phyloP scores from a whole-genome alignment of 2,888 invertebrate genomes.

The Barypeithes pellucidus region DNA sequence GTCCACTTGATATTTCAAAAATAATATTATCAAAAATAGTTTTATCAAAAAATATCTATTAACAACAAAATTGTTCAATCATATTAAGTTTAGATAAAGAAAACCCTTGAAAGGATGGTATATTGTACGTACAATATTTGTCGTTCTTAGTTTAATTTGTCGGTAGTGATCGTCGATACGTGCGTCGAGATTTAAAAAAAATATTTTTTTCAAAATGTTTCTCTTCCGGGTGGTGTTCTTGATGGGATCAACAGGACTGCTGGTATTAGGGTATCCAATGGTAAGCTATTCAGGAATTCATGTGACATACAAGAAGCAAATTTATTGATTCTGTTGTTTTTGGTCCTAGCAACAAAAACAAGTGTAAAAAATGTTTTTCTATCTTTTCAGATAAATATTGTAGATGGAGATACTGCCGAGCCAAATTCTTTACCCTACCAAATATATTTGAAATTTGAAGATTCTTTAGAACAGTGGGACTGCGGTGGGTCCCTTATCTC shows the following conservation, averaged over 20 bases:
- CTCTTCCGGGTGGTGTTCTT: background rate
- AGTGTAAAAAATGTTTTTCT: too few relatives aligned
- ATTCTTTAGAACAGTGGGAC: slow-evolving; percentile 7
- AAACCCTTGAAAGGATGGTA: background rate
- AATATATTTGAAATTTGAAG: slow-evolving; percentile 4
- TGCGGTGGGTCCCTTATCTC: slow-evolving; percentile 1
- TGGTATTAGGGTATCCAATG: background rate
- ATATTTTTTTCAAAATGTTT: background rate
- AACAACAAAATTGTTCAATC: background rate
- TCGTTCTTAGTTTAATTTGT: background rate
- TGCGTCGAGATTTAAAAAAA: background rate
- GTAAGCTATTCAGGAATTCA: background rate
- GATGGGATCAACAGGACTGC: background rate
- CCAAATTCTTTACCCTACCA: slow-evolving; percentile 1
- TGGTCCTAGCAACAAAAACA: too few relatives aligned
- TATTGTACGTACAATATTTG: background rate
- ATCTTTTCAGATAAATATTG: background rate
- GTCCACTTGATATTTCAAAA: background rate
- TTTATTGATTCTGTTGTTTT: background rate
- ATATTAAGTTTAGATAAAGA: background rate
- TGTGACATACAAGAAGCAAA: background rate
- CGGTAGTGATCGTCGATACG: background rate
- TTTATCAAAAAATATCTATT: too few relatives aligned
- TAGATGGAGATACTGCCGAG: background rate
- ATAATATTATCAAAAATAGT: background rate